Conservation (phyloP, 2,113 vertebrate species). For the Tautogolabrus adspersus region DNA sequence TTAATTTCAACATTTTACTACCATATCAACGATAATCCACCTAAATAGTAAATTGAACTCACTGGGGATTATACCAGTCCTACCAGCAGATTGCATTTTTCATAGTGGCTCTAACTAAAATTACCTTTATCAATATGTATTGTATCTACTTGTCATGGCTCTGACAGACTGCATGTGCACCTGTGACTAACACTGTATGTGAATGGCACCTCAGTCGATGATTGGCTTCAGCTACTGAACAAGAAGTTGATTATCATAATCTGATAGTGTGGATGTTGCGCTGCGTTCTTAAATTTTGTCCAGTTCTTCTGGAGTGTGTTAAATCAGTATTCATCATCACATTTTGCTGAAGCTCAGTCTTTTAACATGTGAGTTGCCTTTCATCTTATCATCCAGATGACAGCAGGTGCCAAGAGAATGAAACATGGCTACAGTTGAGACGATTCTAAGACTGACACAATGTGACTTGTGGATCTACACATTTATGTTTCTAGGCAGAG, state of each 20-base stretch:
- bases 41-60: slow-evolving; percentile 6
- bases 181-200: slow-evolving; percentile 36
- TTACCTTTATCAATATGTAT: slow-evolving; percentile 22
- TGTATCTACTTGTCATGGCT: slow-evolving; percentile 26
- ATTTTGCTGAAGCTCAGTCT: slow-evolving; percentile 57
- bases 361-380: slow-evolving; percentile 64
- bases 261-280: slow-evolving; percentile 39
- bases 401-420: slow-evolving; percentile 58
- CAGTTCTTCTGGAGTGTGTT: slow-evolving; percentile 44
- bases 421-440: slow-evolving; percentile 34
- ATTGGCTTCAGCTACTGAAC: slow-evolving; percentile 42
- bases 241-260: slow-evolving; percentile 68
- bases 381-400: slow-evolving; percentile 62
- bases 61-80: background rate
- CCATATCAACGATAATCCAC: slow-evolving; percentile 5
- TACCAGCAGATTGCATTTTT: background rate
- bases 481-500: slow-evolving; percentile 6
- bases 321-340: slow-evolving; percentile 70
- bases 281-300: slow-evolving; percentile 37
- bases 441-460: slow-evolving; percentile 19
- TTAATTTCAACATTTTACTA: slow-evolving; percentile 13
- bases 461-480: slow-evolving; percentile 40
- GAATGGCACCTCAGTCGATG: slow-evolving; percentile 38
- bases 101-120: slow-evolving; percentile 4
- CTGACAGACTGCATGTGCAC: background rate